Percentiles rank a stretch among this genome's conserved stretches.
Conservation (phyloP, 1,140 invertebrate genomes). For the Chelonus insularis region DNA sequence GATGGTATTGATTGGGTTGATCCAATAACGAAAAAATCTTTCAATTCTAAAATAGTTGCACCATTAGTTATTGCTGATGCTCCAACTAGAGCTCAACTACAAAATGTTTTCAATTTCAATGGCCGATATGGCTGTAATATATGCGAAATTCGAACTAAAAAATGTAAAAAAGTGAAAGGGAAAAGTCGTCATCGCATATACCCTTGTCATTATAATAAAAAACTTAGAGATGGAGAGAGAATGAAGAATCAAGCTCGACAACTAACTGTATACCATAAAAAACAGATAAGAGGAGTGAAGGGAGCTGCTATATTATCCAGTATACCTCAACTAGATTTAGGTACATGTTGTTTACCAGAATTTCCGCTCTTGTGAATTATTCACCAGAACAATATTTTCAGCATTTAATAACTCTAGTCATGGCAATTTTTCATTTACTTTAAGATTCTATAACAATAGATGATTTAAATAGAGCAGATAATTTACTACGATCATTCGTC, state of each 20-base stretch:
- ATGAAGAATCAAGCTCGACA: conserved; percentile 29
- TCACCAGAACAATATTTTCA: conserved; percentile 34
- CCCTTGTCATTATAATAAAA: conserved; percentile 29
- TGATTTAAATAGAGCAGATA: conserved; percentile 29
- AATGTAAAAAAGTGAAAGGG: conserved; percentile 13
- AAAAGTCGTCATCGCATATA: conserved; percentile 25
- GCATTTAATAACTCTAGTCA: conserved; percentile 35
- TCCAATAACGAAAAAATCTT: conserved; percentile 22
- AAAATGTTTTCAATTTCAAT: conserved; percentile 35
- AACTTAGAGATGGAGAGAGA: conserved; percentile 25
- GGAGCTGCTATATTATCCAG: no score
- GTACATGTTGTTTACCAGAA: no score
- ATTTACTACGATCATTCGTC: conserved; percentile 32
- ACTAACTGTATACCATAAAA: no score
- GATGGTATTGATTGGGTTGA: conserved; percentile 33
- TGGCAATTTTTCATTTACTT: conserved; percentile 28
- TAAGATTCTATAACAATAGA: conserved; percentile 23
- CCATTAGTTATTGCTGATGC: conserved; percentile 35
- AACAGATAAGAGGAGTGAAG: no score
- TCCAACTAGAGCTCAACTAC: conserved; percentile 36
- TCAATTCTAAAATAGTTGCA: conserved; percentile 28
- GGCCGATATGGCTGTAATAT: conserved; percentile 34
- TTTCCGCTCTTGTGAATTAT: no score
- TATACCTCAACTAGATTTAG: no score
- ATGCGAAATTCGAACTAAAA: conserved; percentile 32